phyloP scores from a whole-genome alignment of 1,140 invertebrate species.

The Antheraea mylitta region DNA sequence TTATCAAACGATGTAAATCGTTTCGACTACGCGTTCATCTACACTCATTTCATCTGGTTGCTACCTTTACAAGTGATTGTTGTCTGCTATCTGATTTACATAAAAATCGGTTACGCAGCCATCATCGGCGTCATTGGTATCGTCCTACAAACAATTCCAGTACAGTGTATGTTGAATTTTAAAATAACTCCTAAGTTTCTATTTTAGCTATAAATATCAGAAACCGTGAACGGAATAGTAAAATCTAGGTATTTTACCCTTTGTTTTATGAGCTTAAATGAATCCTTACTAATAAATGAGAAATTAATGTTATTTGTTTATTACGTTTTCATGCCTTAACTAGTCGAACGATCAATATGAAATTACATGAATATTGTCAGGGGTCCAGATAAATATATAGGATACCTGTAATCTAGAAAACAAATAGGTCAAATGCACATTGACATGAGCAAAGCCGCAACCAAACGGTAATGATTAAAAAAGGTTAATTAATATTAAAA shows the following conservation, averaged over 20 bases:
- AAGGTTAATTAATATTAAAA: no score
- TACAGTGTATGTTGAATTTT: slow-evolving; percentile 79
- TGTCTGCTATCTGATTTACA: slow-evolving; percentile 86
- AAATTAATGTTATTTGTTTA: no score
- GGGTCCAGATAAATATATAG: no score
- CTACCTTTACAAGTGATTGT: slow-evolving; percentile 85
- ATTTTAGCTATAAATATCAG: not conserved
- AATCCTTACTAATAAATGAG: not conserved
- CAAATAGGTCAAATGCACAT: no score
- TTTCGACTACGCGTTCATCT: slow-evolving; percentile 82
- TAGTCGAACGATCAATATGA: no score
- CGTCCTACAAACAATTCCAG: slow-evolving; percentile 83
- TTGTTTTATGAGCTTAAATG: not conserved
- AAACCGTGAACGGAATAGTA: slow-evolving; percentile 5
- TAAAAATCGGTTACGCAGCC: slow-evolving; percentile 83
- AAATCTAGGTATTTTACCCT: not conserved
- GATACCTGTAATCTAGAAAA: no score
- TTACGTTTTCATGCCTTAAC: no score
- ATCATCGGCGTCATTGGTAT: slow-evolving; percentile 85
- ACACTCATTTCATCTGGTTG: slow-evolving; percentile 85
- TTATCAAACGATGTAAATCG: slow-evolving; percentile 90
- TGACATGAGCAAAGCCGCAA: no score
- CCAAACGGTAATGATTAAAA: no score
- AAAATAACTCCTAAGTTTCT: slow-evolving; percentile 1
- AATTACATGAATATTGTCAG: no score